These are phyloP conservation scores for Australoheros facetus DNA, from an alignment of 2,797 vertebrate species.

Conservation along the genomic window DNA sequence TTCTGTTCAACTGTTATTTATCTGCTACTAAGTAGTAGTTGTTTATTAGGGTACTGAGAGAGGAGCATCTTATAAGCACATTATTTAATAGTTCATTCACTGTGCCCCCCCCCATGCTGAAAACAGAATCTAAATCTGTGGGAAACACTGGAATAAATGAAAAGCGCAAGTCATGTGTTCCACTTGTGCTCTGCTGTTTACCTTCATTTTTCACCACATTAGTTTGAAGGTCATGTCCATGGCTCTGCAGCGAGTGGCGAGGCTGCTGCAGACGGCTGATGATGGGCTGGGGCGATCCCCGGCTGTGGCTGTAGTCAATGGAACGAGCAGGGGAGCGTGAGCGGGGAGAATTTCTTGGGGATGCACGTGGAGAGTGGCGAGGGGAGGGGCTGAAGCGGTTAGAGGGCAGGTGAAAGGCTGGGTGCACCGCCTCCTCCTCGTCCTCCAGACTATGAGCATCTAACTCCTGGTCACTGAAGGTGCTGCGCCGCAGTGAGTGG, in stretches of 20 bases:
- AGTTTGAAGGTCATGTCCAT: slow-evolving; percentile 89
- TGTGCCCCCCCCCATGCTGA: background rate
- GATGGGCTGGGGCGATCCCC: slow-evolving; percentile 93
- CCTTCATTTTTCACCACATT: slow-evolving; percentile 96
- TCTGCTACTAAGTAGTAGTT: too few species aligned
- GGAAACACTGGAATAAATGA: background rate
- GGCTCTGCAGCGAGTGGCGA: slow-evolving; percentile 94
- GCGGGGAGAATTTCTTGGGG: slow-evolving; percentile 94
- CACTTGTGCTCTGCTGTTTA: slow-evolving; percentile 47
- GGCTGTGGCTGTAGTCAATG: slow-evolving; percentile 86
- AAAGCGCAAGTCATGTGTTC: background rate
- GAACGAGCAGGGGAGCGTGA: slow-evolving; percentile 95
- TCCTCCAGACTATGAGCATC: slow-evolving; percentile 97
- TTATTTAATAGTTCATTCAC: too few species aligned
- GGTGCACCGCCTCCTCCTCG: slow-evolving; percentile 90
- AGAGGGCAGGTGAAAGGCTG: slow-evolving; percentile 87
- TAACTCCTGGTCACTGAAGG: slow-evolving; percentile 96
- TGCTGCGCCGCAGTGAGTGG: slow-evolving; percentile 92
- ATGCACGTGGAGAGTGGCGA: slow-evolving; percentile 92
- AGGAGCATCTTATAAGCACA: background rate
- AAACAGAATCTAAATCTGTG: background rate
- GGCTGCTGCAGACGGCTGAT: slow-evolving; percentile 96
- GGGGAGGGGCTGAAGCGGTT: slow-evolving; percentile 95
- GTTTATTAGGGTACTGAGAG: too few species aligned
- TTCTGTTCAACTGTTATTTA: too few species aligned